Evolutionary conservation across 2,113 vertebrate species (phyloP), one percentile per base, ranked within the genome.

Genomic region (Dissostichus mawsoni): DNA sequence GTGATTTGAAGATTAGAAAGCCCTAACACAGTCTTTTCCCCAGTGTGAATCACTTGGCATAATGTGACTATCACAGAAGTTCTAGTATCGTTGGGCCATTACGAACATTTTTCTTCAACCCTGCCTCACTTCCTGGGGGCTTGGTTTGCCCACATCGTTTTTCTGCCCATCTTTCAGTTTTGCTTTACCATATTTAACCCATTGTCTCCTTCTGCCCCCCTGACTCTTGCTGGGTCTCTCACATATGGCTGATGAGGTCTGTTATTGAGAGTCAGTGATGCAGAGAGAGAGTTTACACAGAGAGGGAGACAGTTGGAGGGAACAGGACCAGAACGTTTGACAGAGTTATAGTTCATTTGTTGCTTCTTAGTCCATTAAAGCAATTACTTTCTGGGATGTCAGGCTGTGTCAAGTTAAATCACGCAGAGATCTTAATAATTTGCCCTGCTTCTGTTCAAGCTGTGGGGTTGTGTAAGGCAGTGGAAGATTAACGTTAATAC

Each of bases 231-330:
- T 66, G 3, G 10, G 44, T 62, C 36, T 62, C 33, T 16, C 52
- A 1, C 9, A 14, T 69, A n/a, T 45, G 58, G 48, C 36, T 36
- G 52, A 74, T 68, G 74, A 87, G 63, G 52, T 47, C 72, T 67
- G 67, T 65, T 76, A 50, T 87, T 86, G 61, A 45, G 52, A 80
- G 1, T 74, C 78, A 74, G 57, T 71, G 80, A 72, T 83, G 88
- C 81, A 79, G 16, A 85, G 44, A 72, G 63, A 23, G 45, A 13
- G 53, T 85, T 48, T 66, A 62, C 36, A 62, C 29, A 74, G 53
- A 3, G 25, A 76, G n/a, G 44, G 48, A 50, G 55, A 71, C n/a
- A 25, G 18, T 44, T 23, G 17, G 45, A 69, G 57, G 25, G 68
- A 56, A 16, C 7, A 18, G 48, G 14, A 36, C 41, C 64, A 74